Evolutionary conservation across 2,797 vertebrate genomes (phyloP).

Genomic region (Rhinoraja longicauda): DNA sequence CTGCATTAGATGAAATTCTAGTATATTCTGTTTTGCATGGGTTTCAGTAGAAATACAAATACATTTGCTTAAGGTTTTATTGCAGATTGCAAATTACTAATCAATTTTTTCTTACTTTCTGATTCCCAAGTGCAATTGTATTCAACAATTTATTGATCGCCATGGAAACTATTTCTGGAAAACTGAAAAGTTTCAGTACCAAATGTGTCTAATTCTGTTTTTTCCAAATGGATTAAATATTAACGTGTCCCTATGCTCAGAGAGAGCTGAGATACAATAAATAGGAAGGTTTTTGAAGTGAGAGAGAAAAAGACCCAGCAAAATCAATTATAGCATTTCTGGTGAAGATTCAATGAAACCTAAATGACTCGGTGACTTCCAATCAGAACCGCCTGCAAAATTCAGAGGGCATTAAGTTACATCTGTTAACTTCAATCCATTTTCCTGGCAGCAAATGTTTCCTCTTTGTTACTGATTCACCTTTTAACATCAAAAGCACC

Average conservation of each 20-base stretch:
- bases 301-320: background rate
- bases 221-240: background rate
- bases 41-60: background rate
- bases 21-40: background rate
- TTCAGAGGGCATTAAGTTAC: background rate
- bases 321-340: background rate
- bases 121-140: no score
- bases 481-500: background rate
- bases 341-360: background rate
- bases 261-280: background rate
- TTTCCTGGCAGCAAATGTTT: background rate
- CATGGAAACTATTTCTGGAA: background rate
- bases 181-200: background rate
- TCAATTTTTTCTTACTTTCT: background rate
- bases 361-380: background rate
- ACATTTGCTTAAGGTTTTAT: background rate
- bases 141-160: background rate
- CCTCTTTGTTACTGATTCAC: background rate
- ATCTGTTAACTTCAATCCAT: background rate
- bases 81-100: background rate
- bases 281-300: background rate
- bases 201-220: background rate
- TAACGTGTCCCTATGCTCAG: background rate
- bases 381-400: slow-evolving; percentile 12
- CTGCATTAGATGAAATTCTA: background rate